phyloP scores from a whole-genome alignment of 1,140 invertebrate genomes.

The Apolygus lucorum region DNA sequence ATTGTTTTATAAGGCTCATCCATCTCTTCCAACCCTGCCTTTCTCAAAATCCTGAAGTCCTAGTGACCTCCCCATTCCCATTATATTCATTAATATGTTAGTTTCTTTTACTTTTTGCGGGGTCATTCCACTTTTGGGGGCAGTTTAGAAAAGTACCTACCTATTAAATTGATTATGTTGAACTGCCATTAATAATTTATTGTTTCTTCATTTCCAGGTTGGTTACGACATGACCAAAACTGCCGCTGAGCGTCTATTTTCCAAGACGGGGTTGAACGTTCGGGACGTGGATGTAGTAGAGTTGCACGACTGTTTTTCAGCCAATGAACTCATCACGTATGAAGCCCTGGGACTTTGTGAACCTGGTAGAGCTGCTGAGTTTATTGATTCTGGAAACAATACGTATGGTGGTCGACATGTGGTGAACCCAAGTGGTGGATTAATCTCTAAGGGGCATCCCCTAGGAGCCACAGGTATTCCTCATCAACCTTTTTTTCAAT shows the following conservation, averaged over 20 bases:
- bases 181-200: no score
- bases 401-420: conserved; percentile 97
- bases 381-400: conserved; percentile 89
- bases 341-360: conserved; percentile 91
- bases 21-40: no score
- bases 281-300: conserved; percentile 91
- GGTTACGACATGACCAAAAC: conserved; percentile 92
- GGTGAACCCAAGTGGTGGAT: conserved; percentile 92
- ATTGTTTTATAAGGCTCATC: no score
- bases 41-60: no score
- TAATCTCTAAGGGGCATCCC: conserved; percentile 98
- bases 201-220: conserved; percentile 47
- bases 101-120: conserved; percentile 24
- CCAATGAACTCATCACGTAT: conserved; percentile 96
- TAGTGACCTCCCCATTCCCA: no score
- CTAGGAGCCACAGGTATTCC: conserved; percentile 91
- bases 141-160: no score
- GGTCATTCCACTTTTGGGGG: no score
- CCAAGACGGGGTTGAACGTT: conserved; percentile 65
- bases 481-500: no score
- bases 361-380: conserved; percentile 80
- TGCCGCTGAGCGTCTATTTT: conserved; percentile 71
- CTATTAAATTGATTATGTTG: no score
- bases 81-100: no score
- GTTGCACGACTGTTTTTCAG: conserved; percentile 98